A percentile compares a stretch with the other conserved stretches of the same genome.
Evolutionary conservation across 2,888 invertebrate genomes (phyloP).

Genomic region (Calameuta filiformis): DNA sequence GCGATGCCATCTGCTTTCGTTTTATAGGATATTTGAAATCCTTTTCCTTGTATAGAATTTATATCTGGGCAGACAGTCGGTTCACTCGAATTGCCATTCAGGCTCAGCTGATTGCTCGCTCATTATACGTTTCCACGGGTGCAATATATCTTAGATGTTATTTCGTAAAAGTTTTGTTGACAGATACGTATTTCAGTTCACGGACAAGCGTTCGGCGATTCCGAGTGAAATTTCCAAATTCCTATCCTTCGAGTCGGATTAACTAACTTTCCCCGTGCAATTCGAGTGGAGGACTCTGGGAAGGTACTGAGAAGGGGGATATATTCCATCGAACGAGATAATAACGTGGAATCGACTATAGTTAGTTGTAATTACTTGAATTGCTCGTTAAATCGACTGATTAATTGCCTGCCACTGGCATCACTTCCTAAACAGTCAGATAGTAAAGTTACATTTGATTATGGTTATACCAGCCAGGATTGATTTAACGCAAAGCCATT

Average conservation of each 20-base stretch:
- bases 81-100: not conserved
- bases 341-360: not conserved
- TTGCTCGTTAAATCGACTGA: not conserved
- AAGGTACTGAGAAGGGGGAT: not conserved
- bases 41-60: not conserved
- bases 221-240: not conserved
- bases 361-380: not conserved
- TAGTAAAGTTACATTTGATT: not conserved
- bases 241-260: not conserved
- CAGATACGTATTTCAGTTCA: too few relatives aligned
- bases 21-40: not conserved
- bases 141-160: not conserved
- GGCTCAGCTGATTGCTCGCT: not conserved
- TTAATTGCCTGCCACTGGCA: not conserved
- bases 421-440: not conserved
- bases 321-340: not conserved
- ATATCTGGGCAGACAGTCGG: not conserved
- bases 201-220: not conserved
- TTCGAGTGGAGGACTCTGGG: not conserved
- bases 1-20: not conserved
- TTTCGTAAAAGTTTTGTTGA: not conserved
- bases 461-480: not conserved
- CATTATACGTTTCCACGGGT: not conserved
- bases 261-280: not conserved
- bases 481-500: not conserved